These are phyloP conservation scores for Rhyzopertha dominica DNA, from an alignment of 1,140 invertebrate genomes.

Conservation along the genomic window DNA sequence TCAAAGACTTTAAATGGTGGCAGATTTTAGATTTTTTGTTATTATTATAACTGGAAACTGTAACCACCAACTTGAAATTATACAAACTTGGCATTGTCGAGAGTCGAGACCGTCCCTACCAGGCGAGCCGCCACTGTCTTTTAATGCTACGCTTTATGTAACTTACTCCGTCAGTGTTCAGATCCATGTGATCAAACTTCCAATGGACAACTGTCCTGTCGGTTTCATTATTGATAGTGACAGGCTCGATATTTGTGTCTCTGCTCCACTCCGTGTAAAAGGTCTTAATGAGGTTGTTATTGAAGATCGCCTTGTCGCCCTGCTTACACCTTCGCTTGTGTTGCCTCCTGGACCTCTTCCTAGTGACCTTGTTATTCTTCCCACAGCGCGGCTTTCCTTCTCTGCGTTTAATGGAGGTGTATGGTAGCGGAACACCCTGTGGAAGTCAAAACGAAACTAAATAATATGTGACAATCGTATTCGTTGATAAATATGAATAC, in stretches of 20 bases:
- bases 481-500: no score
- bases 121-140: no score
- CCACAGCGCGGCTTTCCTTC: slow-evolving; percentile 63
- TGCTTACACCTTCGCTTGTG: slow-evolving; percentile 57
- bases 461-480: not conserved
- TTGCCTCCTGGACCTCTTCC: slow-evolving; percentile 22
- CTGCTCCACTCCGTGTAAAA: slow-evolving; percentile 74
- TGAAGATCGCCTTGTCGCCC: slow-evolving; percentile 71
- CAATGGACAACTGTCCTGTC: slow-evolving; percentile 62
- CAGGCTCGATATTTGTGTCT: slow-evolving; percentile 40
- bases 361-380: slow-evolving; percentile 28
- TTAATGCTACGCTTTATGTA: no score
- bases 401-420: slow-evolving; percentile 59
- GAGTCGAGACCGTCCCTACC: no score
- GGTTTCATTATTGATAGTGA: slow-evolving; percentile 25
- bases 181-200: slow-evolving; percentile 82
- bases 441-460: not conserved
- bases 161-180: slow-evolving; percentile 64
- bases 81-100: no score
- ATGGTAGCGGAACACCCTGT: slow-evolving; percentile 68
- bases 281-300: slow-evolving; percentile 72
- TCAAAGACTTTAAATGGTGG: no score
- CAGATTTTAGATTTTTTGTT: no score
- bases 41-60: no score
- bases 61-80: no score